phyloP scores from a whole-genome alignment of 2,797 vertebrate genomes.

The Mormyrops boulengeri region DNA sequence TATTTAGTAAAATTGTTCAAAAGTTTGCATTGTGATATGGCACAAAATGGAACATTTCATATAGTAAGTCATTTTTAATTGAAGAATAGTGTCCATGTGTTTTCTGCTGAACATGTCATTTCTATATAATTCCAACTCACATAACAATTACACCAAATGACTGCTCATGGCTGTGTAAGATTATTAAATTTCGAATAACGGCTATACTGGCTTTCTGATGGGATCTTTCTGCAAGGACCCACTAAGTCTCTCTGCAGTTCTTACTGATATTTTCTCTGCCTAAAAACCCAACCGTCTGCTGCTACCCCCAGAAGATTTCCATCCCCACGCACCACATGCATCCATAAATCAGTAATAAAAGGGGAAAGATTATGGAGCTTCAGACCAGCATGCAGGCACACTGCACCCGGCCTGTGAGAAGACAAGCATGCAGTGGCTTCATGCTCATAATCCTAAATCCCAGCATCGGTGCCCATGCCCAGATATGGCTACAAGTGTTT shows the following conservation, averaged over 20 bases:
- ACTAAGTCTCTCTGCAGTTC: constrained; percentile 12
- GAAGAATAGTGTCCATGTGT: background rate
- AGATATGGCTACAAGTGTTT: background rate
- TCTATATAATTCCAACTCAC: background rate
- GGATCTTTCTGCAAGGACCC: background rate
- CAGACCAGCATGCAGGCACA: constrained; percentile 1
- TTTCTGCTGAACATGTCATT: background rate
- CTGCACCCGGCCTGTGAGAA: background rate
- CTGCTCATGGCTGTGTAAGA: background rate
- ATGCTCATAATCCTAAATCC: background rate
- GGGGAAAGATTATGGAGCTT: constrained; percentile 14
- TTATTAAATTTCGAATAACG: background rate
- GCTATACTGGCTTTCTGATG: background rate
- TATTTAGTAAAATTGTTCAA: background rate
- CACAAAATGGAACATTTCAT: background rate
- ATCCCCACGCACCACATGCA: constrained; percentile 22
- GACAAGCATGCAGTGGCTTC: background rate
- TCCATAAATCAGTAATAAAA: constrained; percentile 25
- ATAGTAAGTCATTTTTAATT: background rate
- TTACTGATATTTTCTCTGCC: constrained; percentile 18
- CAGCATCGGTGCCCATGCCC: background rate
- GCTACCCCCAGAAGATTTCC: constrained; percentile 23
- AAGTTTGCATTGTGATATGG: background rate
- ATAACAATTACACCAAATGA: background rate
- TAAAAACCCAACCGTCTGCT: constrained; percentile 24